Conservation (phyloP, 2,888 invertebrate species). For the Lypha dubia region DNA sequence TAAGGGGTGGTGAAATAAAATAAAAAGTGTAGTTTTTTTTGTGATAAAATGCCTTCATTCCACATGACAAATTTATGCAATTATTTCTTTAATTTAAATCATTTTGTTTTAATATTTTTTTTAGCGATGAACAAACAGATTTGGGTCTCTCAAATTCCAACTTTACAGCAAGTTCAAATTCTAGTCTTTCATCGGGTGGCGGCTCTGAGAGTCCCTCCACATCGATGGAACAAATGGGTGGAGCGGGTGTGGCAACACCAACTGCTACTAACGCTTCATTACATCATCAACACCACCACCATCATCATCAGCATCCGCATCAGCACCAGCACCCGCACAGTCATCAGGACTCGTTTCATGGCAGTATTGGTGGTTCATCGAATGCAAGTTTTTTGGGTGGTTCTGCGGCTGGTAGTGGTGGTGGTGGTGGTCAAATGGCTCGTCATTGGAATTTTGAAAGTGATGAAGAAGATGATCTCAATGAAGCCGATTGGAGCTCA, state of each 20-base stretch:
- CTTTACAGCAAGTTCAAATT: slow-evolving; percentile 88
- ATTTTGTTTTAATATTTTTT: slow-evolving; percentile 26
- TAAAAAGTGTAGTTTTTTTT: neutral
- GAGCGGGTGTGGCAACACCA: slow-evolving; percentile 72
- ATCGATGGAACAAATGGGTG: slow-evolving; percentile 87
- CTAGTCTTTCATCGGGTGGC: slow-evolving; percentile 83
- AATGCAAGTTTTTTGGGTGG: slow-evolving; percentile 78
- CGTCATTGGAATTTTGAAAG: slow-evolving; percentile 82
- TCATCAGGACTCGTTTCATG: slow-evolving; percentile 80
- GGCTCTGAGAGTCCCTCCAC: slow-evolving; percentile 89
- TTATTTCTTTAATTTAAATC: too few species aligned
- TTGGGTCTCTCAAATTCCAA: slow-evolving; percentile 84
- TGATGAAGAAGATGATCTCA: slow-evolving; percentile 84
- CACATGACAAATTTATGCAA: neutral
- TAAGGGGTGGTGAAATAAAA: neutral
- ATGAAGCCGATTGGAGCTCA: slow-evolving; percentile 92
- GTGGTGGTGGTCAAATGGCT: slow-evolving; percentile 74
- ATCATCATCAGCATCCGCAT: slow-evolving; percentile 77
- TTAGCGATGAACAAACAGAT: slow-evolving; percentile 88
- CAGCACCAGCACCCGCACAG: slow-evolving; percentile 77
- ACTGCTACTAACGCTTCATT: slow-evolving; percentile 68
- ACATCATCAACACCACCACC: slow-evolving; percentile 63
- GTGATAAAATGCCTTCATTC: slow-evolving; percentile 48
- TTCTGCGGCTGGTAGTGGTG: slow-evolving; percentile 71
- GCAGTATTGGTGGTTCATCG: slow-evolving; percentile 77